These are phyloP conservation scores for Syrmaticus mikado DNA, from an alignment of 2,113 vertebrate species.

Conservation along the genomic window DNA sequence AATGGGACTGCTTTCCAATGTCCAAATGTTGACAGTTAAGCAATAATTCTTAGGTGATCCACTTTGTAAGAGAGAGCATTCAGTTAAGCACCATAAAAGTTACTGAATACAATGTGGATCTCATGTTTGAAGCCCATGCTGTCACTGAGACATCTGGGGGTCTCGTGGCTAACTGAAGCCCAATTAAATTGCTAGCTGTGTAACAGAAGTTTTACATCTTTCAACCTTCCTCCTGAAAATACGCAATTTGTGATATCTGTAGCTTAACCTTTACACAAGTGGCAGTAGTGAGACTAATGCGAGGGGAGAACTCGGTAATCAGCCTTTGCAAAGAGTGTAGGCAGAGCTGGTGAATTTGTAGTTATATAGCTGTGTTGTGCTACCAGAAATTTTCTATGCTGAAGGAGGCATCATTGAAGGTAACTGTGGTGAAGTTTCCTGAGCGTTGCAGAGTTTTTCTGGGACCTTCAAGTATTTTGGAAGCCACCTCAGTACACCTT, in stretches of 20 bases:
- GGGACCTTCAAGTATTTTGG: background rate
- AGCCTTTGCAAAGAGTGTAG: background rate
- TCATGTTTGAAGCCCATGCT: conserved; percentile 9
- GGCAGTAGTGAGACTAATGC: background rate
- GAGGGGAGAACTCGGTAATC: background rate
- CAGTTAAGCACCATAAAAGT: background rate
- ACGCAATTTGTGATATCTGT: background rate
- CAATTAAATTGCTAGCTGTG: background rate
- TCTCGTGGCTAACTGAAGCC: background rate
- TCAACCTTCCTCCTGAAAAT: background rate
- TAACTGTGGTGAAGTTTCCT: background rate
- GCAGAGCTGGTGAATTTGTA: background rate
- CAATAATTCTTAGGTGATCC: background rate
- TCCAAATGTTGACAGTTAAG: background rate
- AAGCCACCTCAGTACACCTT: background rate
- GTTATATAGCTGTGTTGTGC: background rate
- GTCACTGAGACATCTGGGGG: background rate
- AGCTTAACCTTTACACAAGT: background rate
- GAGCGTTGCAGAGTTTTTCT: background rate
- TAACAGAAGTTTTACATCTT: background rate
- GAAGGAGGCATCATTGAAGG: background rate
- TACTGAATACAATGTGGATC: background rate
- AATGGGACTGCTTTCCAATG: background rate
- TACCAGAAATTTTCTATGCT: background rate
- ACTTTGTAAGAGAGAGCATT: background rate